These are phyloP conservation scores for Ariopsis seemanni DNA, from an alignment of 2,113 vertebrate genomes.

Conservation along the genomic window DNA sequence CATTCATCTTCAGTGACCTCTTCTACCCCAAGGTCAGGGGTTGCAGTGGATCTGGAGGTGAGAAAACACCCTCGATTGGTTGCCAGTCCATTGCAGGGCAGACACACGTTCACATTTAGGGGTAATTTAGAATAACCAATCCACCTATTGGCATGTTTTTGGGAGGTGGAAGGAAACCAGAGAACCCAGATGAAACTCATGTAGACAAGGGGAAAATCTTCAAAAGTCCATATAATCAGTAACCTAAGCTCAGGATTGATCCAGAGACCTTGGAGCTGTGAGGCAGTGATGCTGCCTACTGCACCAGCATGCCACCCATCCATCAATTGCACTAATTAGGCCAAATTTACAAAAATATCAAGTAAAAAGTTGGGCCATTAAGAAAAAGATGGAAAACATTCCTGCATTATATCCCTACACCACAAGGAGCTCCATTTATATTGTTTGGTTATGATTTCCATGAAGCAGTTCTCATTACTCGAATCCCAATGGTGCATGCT, in stretches of 20 bases:
- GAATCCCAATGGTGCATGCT: slow-evolving; percentile 44
- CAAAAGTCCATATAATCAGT: neutral
- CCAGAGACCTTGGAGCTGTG: neutral
- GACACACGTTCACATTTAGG: neutral
- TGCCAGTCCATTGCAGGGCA: neutral
- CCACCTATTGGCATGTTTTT: neutral
- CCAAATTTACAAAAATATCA: neutral
- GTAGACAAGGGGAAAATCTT: neutral
- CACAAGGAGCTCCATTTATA: neutral
- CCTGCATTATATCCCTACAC: neutral
- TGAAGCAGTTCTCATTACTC: slow-evolving; percentile 49
- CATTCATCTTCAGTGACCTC: neutral
- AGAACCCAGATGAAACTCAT: neutral
- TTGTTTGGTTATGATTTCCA: slow-evolving; percentile 49
- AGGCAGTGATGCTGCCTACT: neutral
- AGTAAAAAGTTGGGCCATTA: neutral
- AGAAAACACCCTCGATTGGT: neutral
- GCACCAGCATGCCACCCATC: neutral
- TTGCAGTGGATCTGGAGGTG: neutral
- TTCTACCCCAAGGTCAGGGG: neutral
- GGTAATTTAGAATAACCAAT: neutral
- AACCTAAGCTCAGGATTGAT: neutral
- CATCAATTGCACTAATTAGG: neutral
- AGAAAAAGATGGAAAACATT: neutral
- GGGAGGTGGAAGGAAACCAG: neutral